These are phyloP conservation scores for Epinephelus awoara DNA, from an alignment of 2,797 vertebrate species.

Conservation along the genomic window DNA sequence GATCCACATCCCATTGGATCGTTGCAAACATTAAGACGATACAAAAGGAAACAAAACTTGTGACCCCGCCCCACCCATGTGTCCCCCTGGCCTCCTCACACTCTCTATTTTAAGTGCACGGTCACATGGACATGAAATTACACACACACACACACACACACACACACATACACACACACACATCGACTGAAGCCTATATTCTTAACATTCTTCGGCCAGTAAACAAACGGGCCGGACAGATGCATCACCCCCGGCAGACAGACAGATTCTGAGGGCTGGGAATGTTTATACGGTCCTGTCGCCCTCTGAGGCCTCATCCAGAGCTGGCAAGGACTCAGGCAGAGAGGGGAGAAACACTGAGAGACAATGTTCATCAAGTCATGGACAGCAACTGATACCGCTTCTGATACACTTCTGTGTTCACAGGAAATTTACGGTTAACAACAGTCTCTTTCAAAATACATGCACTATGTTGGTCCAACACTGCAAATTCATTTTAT, in stretches of 20 bases:
- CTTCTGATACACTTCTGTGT: too few relatives aligned
- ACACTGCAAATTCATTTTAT: too few relatives aligned
- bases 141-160: constrained; percentile 35
- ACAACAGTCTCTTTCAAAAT: too few relatives aligned
- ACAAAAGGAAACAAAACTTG: constrained; percentile 65
- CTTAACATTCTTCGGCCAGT: constrained; percentile 78
- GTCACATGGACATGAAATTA: constrained; percentile 47
- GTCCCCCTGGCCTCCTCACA: constrained; percentile 37
- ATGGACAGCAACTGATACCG: constrained; percentile 21
- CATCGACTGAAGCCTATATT: constrained; percentile 50
- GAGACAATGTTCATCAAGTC: constrained; percentile 41
- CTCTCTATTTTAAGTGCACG: constrained; percentile 68
- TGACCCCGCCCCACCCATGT: constrained; percentile 53
- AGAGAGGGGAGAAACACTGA: constrained; percentile 10
- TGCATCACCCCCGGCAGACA: constrained; percentile 73
- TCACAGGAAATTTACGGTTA: too few relatives aligned
- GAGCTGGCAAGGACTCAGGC: constrained; percentile 12
- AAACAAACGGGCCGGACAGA: constrained; percentile 74
- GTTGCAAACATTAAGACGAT: constrained; percentile 77
- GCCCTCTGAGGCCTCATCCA: constrained; percentile 62
- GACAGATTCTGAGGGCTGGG: constrained; percentile 66
- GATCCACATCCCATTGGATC: constrained; percentile 74
- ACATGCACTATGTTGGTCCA: too few relatives aligned
- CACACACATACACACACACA: constrained; percentile 34
- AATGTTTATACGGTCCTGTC: constrained; percentile 79